These are phyloP conservation scores for Cacoxenus indagator DNA, from an alignment of 2,888 invertebrate species.

Conservation along the genomic window DNA sequence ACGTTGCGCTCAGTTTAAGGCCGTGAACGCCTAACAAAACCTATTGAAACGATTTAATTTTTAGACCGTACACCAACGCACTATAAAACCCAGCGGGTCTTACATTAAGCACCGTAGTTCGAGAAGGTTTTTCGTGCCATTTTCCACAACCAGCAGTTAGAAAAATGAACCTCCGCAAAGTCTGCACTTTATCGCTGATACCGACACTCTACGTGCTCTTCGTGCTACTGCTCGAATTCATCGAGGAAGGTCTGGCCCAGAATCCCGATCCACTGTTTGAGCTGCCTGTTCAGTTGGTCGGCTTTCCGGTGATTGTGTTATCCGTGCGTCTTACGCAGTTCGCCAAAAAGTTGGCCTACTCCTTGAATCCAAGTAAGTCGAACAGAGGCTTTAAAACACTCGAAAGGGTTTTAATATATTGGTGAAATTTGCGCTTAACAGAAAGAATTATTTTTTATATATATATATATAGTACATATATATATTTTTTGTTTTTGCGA, in stretches of 20 bases:
- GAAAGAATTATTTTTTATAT: too few species aligned
- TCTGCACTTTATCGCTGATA: conserved; percentile 60
- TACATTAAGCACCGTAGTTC: too few species aligned
- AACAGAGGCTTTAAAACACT: too few species aligned
- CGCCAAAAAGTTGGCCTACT: conserved; percentile 85
- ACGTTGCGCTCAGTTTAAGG: background rate
- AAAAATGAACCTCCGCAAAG: conserved; percentile 59
- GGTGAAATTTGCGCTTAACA: too few species aligned
- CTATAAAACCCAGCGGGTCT: too few species aligned
- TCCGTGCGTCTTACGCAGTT: conserved; percentile 85
- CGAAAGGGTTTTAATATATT: too few species aligned
- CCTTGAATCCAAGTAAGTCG: conserved; percentile 83
- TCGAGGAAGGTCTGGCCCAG: conserved; percentile 63
- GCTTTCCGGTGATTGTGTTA: conserved; percentile 85
- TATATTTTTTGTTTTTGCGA: too few species aligned
- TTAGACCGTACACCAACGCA: too few species aligned
- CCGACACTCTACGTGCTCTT: conserved; percentile 65
- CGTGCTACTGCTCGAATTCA: conserved; percentile 60
- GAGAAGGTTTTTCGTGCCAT: too few species aligned
- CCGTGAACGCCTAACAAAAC: background rate
- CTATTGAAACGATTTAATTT: too few species aligned
- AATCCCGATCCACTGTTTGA: conserved; percentile 76
- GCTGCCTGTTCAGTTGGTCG: conserved; percentile 86
- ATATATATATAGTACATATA: too few species aligned
- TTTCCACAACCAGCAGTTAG: background rate